Evolutionary conservation across 2,888 invertebrate genomes (phyloP).

Genomic region (Lathronympha strigana): DNA sequence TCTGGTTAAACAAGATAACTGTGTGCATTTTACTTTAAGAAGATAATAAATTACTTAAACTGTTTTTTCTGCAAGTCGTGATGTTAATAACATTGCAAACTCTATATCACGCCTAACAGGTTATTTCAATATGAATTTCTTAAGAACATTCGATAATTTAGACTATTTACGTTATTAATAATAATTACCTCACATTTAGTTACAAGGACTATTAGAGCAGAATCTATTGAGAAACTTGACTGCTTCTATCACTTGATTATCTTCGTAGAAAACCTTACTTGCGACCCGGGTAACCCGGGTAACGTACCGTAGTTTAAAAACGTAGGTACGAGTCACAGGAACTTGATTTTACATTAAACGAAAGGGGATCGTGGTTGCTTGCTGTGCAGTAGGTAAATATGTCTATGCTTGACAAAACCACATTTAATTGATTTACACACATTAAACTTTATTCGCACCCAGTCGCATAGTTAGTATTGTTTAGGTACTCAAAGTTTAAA

Average conservation of each 20-base stretch:
- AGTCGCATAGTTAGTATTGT: not conserved
- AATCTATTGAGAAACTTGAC: constrained; percentile 14
- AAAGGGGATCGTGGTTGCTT: too few relatives aligned
- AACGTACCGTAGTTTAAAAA: too few relatives aligned
- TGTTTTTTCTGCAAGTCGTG: constrained; percentile 7
- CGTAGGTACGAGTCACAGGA: too few relatives aligned
- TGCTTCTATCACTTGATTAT: not conserved
- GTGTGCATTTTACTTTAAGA: too few relatives aligned
- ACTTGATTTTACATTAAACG: too few relatives aligned
- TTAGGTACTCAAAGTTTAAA: not conserved
- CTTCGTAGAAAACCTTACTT: not conserved
- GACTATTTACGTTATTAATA: constrained; percentile 15
- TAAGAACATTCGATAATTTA: constrained; percentile 1
- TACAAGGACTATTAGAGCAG: constrained; percentile 9
- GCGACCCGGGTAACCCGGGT: too few relatives aligned
- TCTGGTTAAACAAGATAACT: too few relatives aligned
- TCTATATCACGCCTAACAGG: not conserved
- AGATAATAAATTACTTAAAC: not conserved
- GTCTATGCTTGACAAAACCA: not conserved
- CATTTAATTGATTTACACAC: not conserved
- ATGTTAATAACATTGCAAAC: constrained; percentile 4
- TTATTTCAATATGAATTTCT: constrained; percentile 8
- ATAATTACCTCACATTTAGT: constrained; percentile 10
- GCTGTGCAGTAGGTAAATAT: not conserved
- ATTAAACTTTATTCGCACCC: not conserved